These are phyloP conservation scores for Drosophila mercatorum DNA, from an alignment of 2,888 invertebrate genomes.

Conservation along the genomic window DNA sequence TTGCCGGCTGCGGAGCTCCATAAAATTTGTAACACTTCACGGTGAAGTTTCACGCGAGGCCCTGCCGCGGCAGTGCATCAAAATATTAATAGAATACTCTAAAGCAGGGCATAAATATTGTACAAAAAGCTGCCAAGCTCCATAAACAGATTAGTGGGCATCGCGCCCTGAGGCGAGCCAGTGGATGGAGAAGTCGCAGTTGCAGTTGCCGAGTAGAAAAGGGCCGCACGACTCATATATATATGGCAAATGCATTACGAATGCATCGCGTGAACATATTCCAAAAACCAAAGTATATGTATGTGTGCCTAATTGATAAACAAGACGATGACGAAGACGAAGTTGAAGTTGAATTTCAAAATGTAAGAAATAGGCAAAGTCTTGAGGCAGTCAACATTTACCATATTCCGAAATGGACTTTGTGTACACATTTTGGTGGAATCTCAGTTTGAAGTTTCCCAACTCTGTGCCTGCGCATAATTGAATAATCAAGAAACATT, in stretches of 20 bases:
- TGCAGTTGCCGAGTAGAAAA: constrained; percentile 20
- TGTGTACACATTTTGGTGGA: constrained; percentile 18
- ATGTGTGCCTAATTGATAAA: constrained; percentile 74
- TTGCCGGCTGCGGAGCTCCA: constrained; percentile 25
- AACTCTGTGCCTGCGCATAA: constrained; percentile 54
- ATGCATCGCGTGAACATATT: constrained; percentile 51
- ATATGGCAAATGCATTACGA: constrained; percentile 59
- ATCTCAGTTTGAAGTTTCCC: constrained; percentile 43
- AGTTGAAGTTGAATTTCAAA: neutral
- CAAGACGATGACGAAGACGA: constrained; percentile 42
- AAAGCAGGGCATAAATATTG: constrained; percentile 55
- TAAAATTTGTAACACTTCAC: constrained; percentile 75
- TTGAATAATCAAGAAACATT: constrained; percentile 64
- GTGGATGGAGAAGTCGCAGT: neutral
- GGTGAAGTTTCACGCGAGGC: constrained; percentile 34
- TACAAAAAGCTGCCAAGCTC: constrained; percentile 52
- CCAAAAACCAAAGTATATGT: constrained; percentile 35
- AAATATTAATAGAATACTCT: constrained; percentile 71
- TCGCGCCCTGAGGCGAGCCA: constrained; percentile 20
- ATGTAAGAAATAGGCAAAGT: constrained; percentile 7
- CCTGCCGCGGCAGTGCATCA: constrained; percentile 25
- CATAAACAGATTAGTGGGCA: constrained; percentile 72
- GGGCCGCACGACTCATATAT: constrained; percentile 36
- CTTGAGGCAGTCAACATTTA: constrained; percentile 16
- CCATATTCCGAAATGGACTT: constrained; percentile 30